These are phyloP conservation scores for Gonatopus flavifemur DNA, from an alignment of 1,140 invertebrate species.

Conservation along the genomic window DNA sequence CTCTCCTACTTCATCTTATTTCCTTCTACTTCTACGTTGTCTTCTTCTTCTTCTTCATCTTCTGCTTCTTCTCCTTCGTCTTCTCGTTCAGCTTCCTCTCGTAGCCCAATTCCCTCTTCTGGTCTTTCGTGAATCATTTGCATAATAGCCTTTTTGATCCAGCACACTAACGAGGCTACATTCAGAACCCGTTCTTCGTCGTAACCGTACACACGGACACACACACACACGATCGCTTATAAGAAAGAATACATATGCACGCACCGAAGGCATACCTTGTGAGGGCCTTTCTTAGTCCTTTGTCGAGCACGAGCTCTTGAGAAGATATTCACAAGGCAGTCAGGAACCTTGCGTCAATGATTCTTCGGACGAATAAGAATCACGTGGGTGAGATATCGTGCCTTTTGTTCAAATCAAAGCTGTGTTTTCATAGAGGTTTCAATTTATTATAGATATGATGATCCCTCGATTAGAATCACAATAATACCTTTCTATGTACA, in stretches of 20 bases:
- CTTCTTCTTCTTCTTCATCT: not conserved
- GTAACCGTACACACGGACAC: constrained; percentile 8
- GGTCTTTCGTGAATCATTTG: constrained; percentile 43
- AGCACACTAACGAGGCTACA: constrained; percentile 39
- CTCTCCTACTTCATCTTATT: constrained; percentile 13
- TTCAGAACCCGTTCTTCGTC: constrained; percentile 31
- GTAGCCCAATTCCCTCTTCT: constrained; percentile 39
- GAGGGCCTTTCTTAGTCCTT: constrained; percentile 6
- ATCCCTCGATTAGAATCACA: no score
- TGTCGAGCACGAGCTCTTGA: constrained; percentile 6
- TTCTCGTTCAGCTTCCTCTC: constrained; percentile 6
- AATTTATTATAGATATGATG: no score
- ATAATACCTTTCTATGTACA: no score
- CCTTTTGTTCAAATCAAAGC: constrained; percentile 6
- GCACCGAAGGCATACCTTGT: constrained; percentile 1
- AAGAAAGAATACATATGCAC: not conserved
- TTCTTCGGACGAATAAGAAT: constrained; percentile 18
- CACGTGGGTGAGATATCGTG: not conserved
- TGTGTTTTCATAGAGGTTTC: constrained; percentile 1
- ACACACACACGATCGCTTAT: not conserved
- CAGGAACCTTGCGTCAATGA: constrained; percentile 5
- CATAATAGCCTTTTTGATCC: constrained; percentile 45
- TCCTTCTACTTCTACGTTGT: not conserved
- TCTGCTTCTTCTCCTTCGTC: constrained; percentile 9
- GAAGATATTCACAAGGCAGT: constrained; percentile 2